Conservation (phyloP, 2,113 vertebrate genomes). For the Jaculus jaculus region DNA sequence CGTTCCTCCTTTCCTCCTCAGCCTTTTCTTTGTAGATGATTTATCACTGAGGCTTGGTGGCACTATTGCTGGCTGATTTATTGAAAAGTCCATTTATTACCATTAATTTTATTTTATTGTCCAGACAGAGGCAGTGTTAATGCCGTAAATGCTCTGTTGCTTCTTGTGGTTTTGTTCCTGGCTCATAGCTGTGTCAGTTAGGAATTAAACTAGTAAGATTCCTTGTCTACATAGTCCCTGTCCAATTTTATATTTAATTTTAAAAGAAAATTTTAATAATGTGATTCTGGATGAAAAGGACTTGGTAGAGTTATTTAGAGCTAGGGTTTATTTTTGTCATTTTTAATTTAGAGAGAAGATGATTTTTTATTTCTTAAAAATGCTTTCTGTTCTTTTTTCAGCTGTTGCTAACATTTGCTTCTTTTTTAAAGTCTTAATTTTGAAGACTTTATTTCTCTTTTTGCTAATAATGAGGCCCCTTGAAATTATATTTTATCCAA, state of each 20-base stretch:
- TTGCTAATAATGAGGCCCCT: slow-evolving; percentile 24
- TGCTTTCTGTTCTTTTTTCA: not conserved
- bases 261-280: slow-evolving; percentile 51
- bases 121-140: not conserved
- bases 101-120: slow-evolving; percentile 65
- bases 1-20: not conserved
- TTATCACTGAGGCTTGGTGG: slow-evolving; percentile 48
- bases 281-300: slow-evolving; percentile 26
- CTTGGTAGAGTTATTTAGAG: not conserved
- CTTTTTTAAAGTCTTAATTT: not conserved
- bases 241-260: not conserved
- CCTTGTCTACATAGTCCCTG: not conserved
- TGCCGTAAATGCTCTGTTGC: not conserved
- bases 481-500: slow-evolving; percentile 32
- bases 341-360: slow-evolving; percentile 40
- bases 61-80: slow-evolving; percentile 65
- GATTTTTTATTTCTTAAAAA: slow-evolving; percentile 14
- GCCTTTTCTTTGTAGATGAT: slow-evolving; percentile 68
- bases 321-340: not conserved
- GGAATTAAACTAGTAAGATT: not conserved
- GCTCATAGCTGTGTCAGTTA: not conserved
- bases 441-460: not conserved
- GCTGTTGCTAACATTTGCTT: not conserved
- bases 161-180: not conserved
- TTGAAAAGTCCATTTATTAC: slow-evolving; percentile 72